Evolutionary conservation across 2,113 vertebrate genomes (phyloP).

Genomic region (Lucifuga dentata): DNA sequence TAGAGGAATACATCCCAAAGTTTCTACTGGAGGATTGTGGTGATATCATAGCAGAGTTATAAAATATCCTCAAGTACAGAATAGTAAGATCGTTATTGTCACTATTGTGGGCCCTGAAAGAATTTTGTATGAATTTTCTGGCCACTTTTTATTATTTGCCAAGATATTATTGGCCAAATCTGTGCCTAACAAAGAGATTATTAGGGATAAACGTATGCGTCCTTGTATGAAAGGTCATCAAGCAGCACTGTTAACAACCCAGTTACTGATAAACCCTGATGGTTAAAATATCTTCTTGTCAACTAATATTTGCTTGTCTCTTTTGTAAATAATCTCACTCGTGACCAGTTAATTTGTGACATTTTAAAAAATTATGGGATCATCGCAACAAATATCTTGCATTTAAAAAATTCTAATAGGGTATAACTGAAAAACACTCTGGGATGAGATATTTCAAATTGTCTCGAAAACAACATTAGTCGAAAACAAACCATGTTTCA

Average conservation of each 20-base stretch:
- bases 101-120: neutral
- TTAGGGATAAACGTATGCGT: neutral
- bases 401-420: too few relatives aligned
- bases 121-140: too few relatives aligned
- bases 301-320: too few relatives aligned
- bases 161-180: too few relatives aligned
- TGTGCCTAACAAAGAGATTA: too few relatives aligned
- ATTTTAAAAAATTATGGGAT: neutral
- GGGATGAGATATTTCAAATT: too few relatives aligned
- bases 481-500: neutral
- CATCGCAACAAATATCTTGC: too few relatives aligned
- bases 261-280: too few relatives aligned
- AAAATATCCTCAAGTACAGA: neutral
- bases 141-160: too few relatives aligned
- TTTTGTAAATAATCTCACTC: too few relatives aligned
- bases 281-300: too few relatives aligned
- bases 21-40: neutral
- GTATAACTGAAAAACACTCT: too few relatives aligned
- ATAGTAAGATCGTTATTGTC: neutral
- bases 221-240: slow-evolving; percentile 22
- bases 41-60: neutral
- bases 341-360: neutral
- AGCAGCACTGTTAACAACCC: neutral
- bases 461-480: neutral
- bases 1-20: neutral